Conservation (phyloP, 2,113 vertebrate species). For the Rattus rattus region DNA sequence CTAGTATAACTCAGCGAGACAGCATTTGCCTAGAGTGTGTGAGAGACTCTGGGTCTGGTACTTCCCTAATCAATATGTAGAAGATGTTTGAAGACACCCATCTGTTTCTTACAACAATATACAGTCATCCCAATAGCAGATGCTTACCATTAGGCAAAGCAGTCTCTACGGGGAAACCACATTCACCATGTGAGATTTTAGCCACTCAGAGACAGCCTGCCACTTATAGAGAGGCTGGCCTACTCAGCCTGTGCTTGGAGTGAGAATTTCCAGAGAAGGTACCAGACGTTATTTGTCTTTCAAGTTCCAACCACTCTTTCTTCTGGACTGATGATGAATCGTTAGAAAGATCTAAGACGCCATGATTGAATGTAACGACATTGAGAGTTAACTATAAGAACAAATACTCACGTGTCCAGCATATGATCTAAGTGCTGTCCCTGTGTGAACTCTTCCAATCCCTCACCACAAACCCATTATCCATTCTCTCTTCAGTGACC, state of each 20-base stretch:
- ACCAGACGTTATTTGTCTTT: not conserved
- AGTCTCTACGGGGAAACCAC: not conserved
- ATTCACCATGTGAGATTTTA: not conserved
- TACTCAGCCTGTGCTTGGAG: not conserved
- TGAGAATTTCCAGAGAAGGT: not conserved
- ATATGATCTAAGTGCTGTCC: not conserved
- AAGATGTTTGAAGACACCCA: not conserved
- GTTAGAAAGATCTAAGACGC: slow-evolving; percentile 9
- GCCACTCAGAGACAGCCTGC: not conserved
- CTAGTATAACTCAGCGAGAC: not conserved
- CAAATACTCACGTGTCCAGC: not conserved
- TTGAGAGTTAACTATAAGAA: not conserved
- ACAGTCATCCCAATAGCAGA: not conserved
- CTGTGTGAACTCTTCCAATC: not conserved
- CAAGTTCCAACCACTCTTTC: not conserved
- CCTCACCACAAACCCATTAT: not conserved
- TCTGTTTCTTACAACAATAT: not conserved
- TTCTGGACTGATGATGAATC: not conserved
- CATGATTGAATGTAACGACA: not conserved
- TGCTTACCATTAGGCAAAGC: not conserved
- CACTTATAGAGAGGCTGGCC: too few relatives aligned
- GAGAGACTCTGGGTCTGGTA: not conserved
- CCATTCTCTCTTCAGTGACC: not conserved
- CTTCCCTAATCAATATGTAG: not conserved
- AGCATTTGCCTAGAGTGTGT: not conserved